A percentile compares a stretch with the other conserved stretches of the same genome.
phyloP scores from a whole-genome alignment of 2,888 invertebrate genomes.

The Phytoseiulus persimilis region DNA sequence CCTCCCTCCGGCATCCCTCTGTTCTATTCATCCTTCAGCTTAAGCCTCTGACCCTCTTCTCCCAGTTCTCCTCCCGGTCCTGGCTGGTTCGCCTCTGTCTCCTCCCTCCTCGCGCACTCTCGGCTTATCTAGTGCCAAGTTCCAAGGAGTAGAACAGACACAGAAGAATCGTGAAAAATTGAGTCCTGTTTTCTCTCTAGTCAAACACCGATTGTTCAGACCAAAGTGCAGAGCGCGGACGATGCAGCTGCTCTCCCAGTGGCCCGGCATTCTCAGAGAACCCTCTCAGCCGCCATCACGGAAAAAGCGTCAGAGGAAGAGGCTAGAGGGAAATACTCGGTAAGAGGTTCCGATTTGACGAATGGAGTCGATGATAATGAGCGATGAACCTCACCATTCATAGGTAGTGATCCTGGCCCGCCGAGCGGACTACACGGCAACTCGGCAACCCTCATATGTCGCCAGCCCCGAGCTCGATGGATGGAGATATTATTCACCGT shows the following conservation, averaged over 20 bases:
- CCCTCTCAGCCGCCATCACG: no score
- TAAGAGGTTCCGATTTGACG: no score
- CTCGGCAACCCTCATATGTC: not conserved
- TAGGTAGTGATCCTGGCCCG: not conserved
- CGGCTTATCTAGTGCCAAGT: not conserved
- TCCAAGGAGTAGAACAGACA: not conserved
- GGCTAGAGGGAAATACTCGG: no score
- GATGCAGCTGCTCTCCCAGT: no score
- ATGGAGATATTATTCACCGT: not conserved
- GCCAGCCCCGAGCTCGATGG: not conserved
- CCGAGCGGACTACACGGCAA: not conserved
- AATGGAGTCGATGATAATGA: no score
- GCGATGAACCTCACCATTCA: no score
- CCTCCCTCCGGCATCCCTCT: not conserved
- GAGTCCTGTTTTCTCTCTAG: not conserved
- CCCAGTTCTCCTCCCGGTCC: not conserved
- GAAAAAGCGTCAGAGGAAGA: no score
- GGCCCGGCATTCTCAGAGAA: no score
- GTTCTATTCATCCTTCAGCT: not conserved
- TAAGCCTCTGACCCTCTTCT: not conserved
- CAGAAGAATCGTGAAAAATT: not conserved
- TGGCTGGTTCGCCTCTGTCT: not conserved
- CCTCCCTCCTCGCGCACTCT: not conserved
- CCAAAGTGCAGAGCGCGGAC: no score
- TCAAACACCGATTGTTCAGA: no score